Conservation (phyloP, 1,140 invertebrate genomes). For the Kradibia gibbosae region DNA sequence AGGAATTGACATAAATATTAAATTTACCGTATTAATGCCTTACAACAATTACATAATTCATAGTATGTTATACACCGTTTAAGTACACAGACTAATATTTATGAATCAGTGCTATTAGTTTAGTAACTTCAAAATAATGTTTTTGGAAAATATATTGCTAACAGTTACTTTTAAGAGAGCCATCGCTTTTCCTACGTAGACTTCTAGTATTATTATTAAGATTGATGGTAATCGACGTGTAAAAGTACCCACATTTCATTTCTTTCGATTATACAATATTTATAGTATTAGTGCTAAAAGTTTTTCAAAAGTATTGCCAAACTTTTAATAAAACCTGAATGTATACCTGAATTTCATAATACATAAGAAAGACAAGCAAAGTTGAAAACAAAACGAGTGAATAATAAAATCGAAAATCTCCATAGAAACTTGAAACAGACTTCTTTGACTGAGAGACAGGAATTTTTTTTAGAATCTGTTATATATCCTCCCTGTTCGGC, state of each 20-base stretch:
- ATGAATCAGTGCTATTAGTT: no score
- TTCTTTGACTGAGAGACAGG: background rate
- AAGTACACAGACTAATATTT: no score
- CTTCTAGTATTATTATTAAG: no score
- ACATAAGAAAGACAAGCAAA: background rate
- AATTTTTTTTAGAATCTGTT: conserved; percentile 31
- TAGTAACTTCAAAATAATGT: no score
- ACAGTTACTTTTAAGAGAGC: no score
- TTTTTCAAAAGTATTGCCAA: background rate
- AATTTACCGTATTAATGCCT: no score
- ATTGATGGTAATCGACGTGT: background rate
- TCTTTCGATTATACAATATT: background rate
- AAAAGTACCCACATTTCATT: background rate
- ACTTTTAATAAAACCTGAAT: conserved; percentile 26
- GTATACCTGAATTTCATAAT: conserved; percentile 7
- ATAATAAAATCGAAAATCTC: background rate
- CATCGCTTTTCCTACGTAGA: no score
- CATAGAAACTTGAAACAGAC: conserved; percentile 33
- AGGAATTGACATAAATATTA: no score
- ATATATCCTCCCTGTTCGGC: no score
- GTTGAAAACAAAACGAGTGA: background rate
- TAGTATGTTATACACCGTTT: no score
- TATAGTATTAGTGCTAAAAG: background rate
- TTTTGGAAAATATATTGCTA: no score
- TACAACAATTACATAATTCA: no score